These are phyloP conservation scores for Parauchenoglanis ngamensis DNA, from an alignment of 2,797 vertebrate genomes.

Conservation along the genomic window DNA sequence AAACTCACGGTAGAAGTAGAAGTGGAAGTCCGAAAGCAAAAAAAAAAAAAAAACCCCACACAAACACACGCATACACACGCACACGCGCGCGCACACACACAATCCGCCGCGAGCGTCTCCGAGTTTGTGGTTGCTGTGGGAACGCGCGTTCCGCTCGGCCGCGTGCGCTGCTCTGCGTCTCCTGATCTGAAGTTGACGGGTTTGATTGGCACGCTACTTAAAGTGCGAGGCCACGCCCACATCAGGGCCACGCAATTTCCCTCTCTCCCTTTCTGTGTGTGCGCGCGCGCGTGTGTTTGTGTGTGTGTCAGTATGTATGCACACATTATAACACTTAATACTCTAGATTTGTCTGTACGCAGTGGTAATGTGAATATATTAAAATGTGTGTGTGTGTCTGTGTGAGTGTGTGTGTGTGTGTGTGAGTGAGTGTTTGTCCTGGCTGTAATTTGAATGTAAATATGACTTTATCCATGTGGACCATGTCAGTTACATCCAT, in stretches of 20 bases:
- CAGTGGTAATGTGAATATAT: not conserved
- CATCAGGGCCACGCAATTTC: constrained; percentile 85
- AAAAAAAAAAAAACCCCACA: not conserved
- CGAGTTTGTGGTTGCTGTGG: constrained; percentile 21
- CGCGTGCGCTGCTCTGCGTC: constrained; percentile 51
- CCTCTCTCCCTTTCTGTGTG: not conserved
- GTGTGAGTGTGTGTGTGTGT: not conserved
- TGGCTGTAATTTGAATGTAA: not conserved
- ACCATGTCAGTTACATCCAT: not conserved
- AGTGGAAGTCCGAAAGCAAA: not conserved
- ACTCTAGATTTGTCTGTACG: not conserved
- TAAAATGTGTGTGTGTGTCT: not conserved
- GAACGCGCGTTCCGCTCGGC: constrained; percentile 43
- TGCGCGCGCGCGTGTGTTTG: not conserved
- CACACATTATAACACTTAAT: not conserved
- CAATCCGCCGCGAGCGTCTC: constrained; percentile 51
- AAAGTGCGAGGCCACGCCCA: constrained; percentile 90
- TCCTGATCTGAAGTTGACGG: constrained; percentile 96
- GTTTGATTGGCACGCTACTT: constrained; percentile 96
- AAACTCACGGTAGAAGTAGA: not conserved
- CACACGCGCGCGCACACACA: not conserved
- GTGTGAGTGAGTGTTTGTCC: not conserved
- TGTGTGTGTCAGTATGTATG: not conserved
- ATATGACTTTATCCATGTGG: not conserved
- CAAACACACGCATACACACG: not conserved